Evolutionary conservation across 2,113 vertebrate species (phyloP).

Genomic region (Nyctereutes procyonoides): DNA sequence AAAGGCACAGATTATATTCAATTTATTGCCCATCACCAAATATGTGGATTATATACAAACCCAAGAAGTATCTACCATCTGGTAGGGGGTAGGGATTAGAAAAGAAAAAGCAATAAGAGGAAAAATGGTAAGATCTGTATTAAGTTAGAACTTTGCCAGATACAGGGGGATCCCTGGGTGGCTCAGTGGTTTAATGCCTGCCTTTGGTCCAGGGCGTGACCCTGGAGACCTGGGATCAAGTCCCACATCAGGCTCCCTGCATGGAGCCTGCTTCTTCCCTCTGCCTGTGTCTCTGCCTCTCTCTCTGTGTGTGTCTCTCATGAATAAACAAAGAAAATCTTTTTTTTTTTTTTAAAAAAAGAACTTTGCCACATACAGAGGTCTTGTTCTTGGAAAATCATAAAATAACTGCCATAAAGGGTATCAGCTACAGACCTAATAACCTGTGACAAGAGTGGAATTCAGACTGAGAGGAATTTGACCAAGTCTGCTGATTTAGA

Average conservation of each 20-base stretch:
- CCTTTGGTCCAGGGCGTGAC: too few species aligned
- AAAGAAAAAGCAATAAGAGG: constrained; percentile 14
- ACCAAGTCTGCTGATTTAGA: constrained; percentile 10
- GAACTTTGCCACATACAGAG: neutral
- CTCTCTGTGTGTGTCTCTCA: too few species aligned
- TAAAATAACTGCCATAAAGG: neutral
- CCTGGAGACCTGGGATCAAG: too few species aligned
- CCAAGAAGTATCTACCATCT: neutral
- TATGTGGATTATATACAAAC: neutral
- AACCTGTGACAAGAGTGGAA: neutral
- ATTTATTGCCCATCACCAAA: neutral
- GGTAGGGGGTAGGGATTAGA: neutral
- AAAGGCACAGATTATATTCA: neutral
- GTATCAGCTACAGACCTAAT: neutral
- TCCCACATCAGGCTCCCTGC: too few species aligned
- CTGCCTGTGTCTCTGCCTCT: too few species aligned
- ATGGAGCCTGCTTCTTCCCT: too few species aligned
- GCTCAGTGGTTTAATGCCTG: too few species aligned
- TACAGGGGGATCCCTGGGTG: too few species aligned
- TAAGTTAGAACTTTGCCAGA: neutral
- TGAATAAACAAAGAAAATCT: too few species aligned
- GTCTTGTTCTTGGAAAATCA: neutral
- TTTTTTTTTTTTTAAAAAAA: too few species aligned
- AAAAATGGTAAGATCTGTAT: neutral
- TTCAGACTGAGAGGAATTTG: neutral